Evolutionary conservation across 2,888 invertebrate species (phyloP).

Genomic region (Brachypalpus laphriformis): DNA sequence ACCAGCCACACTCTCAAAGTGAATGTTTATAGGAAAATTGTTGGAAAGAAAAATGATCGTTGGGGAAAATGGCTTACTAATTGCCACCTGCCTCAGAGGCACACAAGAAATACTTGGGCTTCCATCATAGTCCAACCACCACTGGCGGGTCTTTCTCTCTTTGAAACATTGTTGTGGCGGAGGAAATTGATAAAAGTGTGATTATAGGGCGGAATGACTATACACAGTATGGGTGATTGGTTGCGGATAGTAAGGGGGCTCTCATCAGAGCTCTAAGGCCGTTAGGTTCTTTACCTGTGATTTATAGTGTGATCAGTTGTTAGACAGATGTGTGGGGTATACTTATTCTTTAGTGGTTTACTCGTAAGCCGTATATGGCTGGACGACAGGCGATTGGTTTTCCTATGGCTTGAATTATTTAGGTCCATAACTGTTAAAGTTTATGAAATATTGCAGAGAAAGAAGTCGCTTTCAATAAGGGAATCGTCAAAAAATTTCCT

Average conservation of each 20-base stretch:
- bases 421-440: too few species aligned
- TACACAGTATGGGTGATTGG: constrained; percentile 23
- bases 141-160: not conserved
- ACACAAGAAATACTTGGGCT: constrained; percentile 4
- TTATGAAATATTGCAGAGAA: too few species aligned
- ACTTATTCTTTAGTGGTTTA: not conserved
- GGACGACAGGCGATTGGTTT: too few species aligned
- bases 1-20: constrained; percentile 17
- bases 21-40: constrained; percentile 66
- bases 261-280: constrained; percentile 22
- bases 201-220: constrained; percentile 67
- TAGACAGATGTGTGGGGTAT: not conserved
- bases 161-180: constrained; percentile 46
- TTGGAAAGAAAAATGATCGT: constrained; percentile 49
- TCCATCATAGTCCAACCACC: not conserved
- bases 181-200: constrained; percentile 72
- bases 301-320: constrained; percentile 13
- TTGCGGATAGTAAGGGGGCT: constrained; percentile 5
- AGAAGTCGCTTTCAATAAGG: too few species aligned
- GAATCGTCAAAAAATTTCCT: too few species aligned
- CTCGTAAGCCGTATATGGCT: too few species aligned
- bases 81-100: constrained; percentile 65
- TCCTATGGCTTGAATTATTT: too few species aligned
- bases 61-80: constrained; percentile 60
- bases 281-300: constrained; percentile 33